These are phyloP conservation scores for Aix galericulata DNA, from an alignment of 2,113 vertebrate genomes.

Conservation along the genomic window DNA sequence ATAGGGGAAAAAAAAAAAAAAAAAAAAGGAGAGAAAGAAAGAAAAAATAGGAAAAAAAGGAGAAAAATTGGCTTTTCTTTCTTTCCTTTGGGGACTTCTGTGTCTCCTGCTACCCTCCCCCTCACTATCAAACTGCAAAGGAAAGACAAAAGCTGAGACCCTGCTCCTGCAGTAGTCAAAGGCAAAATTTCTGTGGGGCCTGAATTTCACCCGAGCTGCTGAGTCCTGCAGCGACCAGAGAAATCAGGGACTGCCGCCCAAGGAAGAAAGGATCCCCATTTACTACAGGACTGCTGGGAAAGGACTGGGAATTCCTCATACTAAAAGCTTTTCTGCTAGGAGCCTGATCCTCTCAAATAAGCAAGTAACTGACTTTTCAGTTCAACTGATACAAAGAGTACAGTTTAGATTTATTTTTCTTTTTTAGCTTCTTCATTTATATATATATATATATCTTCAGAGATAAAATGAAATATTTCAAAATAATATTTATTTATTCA, in stretches of 20 bases:
- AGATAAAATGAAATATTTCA: not conserved
- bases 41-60: too few relatives aligned
- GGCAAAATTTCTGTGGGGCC: not conserved
- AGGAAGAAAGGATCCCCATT: not conserved
- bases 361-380: not conserved
- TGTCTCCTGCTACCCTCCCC: not conserved
- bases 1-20: too few relatives aligned
- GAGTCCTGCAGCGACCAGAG: not conserved
- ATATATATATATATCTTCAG: not conserved
- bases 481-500: not conserved
- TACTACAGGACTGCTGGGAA: not conserved
- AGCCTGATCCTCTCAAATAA: not conserved
- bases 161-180: accelerated
- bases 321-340: not conserved
- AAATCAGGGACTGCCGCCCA: not conserved
- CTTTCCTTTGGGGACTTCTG: not conserved
- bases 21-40: too few relatives aligned
- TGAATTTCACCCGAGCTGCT: not conserved
- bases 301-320: not conserved
- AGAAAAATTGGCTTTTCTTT: not conserved
- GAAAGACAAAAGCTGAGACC: not conserved
- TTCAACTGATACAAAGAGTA: not conserved
- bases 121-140: not conserved
- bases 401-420: accelerated
- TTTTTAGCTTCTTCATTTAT: not conserved